Base-by-base conservation (phyloP, 2,797 vertebrate species). In the Acomys russatus region DNA sequence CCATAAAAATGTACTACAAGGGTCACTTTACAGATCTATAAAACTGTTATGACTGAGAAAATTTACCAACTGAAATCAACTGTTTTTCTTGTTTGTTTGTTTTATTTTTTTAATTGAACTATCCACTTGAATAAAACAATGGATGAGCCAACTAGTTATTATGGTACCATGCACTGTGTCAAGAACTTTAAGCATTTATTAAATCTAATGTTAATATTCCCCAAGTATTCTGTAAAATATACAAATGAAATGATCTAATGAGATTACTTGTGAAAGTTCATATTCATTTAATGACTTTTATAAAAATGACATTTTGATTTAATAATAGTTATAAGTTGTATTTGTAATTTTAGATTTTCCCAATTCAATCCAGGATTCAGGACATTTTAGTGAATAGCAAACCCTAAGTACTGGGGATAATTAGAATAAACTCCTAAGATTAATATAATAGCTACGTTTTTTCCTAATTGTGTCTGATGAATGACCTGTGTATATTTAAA, bases 281-380 rank as follows among this genome's bases (percentile, higher is more conserved):
- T 80, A 96, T 85, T 94, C 90, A 96, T 68, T 89, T 95, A 92
- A 97, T 97, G 95, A 94, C 88, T 95, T 94, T 96, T 97, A 92
- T 93, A 35, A 92, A 88, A 96, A 92, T 95, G 90, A 93, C n/a
- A 30, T 93, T 96, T 95, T 96, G 88, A 96, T 95, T 96, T 97
- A 93, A 96, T 93, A 94, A 92, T 92, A 88, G 38, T 85, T 93
- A 20, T 88, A 96, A 95, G 56, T 96, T 96, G 76, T 96, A 96
- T 94, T 97, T 94, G 92, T 74, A 93, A 96, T 96, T 97, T 96
- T 85, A 88, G 86, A 80, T 96, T 93, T 95, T 95, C 78, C 54
- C 89, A 71, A 77, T 79, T 95, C 51, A 95, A 83, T 92, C 82
- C 93, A 78, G 25, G 74, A 96, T 91, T 94, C 66, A 87, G 71